Evolutionary conservation across 2,113 vertebrate genomes (phyloP).

Genomic region (Antechinus flavipes): DNA sequence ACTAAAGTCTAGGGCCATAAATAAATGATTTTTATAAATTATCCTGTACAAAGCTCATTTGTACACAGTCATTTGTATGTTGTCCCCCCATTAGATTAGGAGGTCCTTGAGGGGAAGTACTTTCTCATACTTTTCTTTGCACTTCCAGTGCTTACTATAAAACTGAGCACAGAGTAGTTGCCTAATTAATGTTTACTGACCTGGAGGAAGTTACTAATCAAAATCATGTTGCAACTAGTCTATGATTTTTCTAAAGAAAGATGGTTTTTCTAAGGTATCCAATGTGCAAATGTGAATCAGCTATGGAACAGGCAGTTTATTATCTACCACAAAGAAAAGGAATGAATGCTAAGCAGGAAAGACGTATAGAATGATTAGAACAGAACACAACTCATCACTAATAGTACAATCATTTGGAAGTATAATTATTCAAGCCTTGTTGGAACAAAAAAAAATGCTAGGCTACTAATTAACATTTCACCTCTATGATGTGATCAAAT

Average conservation of each 20-base stretch:
- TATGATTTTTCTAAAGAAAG: not conserved
- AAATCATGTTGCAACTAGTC: not conserved
- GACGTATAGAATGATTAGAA: not conserved
- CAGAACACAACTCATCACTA: not conserved
- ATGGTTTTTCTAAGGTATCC: not conserved
- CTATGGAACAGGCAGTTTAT: not conserved
- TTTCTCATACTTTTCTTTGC: not conserved
- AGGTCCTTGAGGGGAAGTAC: not conserved
- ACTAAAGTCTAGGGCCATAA: not conserved
- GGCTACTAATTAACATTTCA: not conserved
- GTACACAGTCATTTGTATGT: not conserved
- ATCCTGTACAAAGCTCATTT: not conserved
- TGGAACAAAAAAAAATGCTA: not conserved
- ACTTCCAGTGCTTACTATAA: not conserved
- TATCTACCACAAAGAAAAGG: not conserved
- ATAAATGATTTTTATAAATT: not conserved
- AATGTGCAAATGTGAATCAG: not conserved
- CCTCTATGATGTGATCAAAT: not conserved
- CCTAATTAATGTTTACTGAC: not conserved
- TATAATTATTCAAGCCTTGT: not conserved
- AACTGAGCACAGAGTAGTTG: not conserved
- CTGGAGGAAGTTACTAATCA: not conserved
- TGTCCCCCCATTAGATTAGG: not conserved
- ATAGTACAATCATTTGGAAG: not conserved
- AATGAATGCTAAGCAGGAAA: not conserved